A percentile compares a stretch with the other conserved stretches of the same genome.
phyloP scores from a whole-genome alignment of 2,113 vertebrate species.

The Andinoacara biseriatus region DNA sequence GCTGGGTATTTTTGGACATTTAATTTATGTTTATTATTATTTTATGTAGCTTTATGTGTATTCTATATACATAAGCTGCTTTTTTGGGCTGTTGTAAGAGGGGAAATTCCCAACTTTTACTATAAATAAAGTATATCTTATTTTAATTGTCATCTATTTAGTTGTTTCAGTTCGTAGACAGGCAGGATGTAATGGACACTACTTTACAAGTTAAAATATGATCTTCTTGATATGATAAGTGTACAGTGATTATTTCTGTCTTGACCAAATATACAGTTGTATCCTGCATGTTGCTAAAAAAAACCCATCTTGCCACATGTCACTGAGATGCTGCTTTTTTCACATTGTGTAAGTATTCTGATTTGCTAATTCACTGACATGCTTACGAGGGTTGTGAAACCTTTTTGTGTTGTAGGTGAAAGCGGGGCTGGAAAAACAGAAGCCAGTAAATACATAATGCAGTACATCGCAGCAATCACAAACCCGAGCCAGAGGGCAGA shows the following conservation, averaged over 20 bases:
- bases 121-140: background rate
- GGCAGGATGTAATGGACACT: background rate
- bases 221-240: background rate
- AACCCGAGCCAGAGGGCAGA: conserved; percentile 88
- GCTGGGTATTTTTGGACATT: background rate
- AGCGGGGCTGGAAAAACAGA: conserved; percentile 95
- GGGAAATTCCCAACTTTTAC: background rate
- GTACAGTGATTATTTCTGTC: background rate
- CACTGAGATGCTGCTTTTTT: background rate
- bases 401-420: conserved; percentile 81
- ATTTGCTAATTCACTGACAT: background rate
- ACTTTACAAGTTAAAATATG: background rate
- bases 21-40: background rate
- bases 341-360: background rate
- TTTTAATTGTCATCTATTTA: background rate
- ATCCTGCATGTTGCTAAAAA: background rate
- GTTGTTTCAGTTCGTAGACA: fast-evolving
- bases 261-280: background rate
- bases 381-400: background rate
- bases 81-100: background rate
- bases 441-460: conserved; percentile 96
- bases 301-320: background rate
- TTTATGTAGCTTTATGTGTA: background rate
- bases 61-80: background rate
- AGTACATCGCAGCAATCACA: conserved; percentile 93